Base-by-base conservation (phyloP, 2,113 vertebrate species). In the Bubo scandiacus region DNA sequence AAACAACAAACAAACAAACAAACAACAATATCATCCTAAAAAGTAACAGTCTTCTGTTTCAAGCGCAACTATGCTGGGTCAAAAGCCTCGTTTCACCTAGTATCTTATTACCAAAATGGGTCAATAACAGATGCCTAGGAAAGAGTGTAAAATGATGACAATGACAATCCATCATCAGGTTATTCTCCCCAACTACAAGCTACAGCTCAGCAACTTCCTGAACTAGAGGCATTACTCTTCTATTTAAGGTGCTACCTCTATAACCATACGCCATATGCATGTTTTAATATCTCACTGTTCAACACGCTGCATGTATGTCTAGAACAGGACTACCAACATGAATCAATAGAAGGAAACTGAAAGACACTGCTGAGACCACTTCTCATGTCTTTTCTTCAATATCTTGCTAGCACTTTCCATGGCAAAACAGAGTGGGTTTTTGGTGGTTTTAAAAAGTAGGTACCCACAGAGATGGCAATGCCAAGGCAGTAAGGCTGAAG, bases 361-460 rank as follows among this genome's bases (percentile, higher is more conserved):
- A 75, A 78, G 72, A 62, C 27, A 54, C 43, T 59, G 26, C 71
- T 23, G 14, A 77, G 58, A 80, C 38, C 38, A 45, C 4, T 58
- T 51, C 21, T 74, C 6, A 0, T 2, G 21, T 13, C 27, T 63
- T 4, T 38, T 67, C 47, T 71, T 75, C 21, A 2, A 0, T 30
- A 90, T 34, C n/a, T 67, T 79, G 11, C 40, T 36, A 65, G 20
- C 15, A 27, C 8, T 36, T 34, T 30, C 38, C 58, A 62, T 1
- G 3, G 21, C 17, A 81, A 88, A 88, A 66, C 1, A 4, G 38
- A 81, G 30, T 36, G 45, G 12, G 15, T 19, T 90, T 77, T 25
- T 15, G 5, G 38, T 9, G 11, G 20, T 20, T 40, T 51, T 8
- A 47, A 72, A n/a, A 78, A 74, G 47, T 2, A 92, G 59, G 19